phyloP scores from a whole-genome alignment of 2,797 vertebrate genomes.

The Hyperoplus immaculatus region DNA sequence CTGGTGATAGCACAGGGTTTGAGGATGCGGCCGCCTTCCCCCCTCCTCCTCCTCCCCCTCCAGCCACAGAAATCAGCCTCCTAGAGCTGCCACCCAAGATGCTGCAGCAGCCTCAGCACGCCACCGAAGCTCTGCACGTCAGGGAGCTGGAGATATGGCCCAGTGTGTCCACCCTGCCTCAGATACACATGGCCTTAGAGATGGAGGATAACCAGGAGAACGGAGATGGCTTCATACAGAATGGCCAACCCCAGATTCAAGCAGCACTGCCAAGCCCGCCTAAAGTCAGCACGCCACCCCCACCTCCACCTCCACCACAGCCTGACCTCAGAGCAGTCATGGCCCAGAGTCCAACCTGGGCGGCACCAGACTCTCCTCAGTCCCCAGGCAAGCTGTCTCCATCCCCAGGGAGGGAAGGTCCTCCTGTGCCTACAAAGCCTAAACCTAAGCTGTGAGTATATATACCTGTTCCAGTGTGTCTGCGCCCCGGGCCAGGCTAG shows the following conservation, averaged over 20 bases:
- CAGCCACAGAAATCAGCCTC: constrained; percentile 88
- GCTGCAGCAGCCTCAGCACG: constrained; percentile 57
- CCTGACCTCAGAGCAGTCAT: constrained; percentile 28
- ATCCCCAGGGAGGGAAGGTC: constrained; percentile 89
- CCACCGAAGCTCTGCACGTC: constrained; percentile 82
- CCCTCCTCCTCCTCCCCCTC: constrained; percentile 89
- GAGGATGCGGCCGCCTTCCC: constrained; percentile 88
- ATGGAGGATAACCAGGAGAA: constrained; percentile 72
- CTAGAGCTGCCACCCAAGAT: constrained; percentile 90
- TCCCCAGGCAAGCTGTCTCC: constrained; percentile 72
- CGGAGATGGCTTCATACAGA: constrained; percentile 75
- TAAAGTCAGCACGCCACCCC: constrained; percentile 47
- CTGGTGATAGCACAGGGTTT: constrained; percentile 80
- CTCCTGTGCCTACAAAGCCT: constrained; percentile 93
- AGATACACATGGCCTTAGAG: constrained; percentile 69
- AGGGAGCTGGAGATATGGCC: constrained; percentile 88
- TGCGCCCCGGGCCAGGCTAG: constrained; percentile 27
- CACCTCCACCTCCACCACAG: constrained; percentile 43
- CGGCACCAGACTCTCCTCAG: constrained; percentile 52
- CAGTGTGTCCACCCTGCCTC: constrained; percentile 79
- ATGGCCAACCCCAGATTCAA: constrained; percentile 80
- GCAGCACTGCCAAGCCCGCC: constrained; percentile 64
- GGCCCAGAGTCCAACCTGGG: constrained; percentile 30
- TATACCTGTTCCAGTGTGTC: constrained; percentile 30
- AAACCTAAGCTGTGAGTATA: constrained; percentile 98